A percentile compares a stretch with the other conserved stretches of the same genome.
Evolutionary conservation across 2,888 invertebrate species (phyloP).

Genomic region (Biston betularia): DNA sequence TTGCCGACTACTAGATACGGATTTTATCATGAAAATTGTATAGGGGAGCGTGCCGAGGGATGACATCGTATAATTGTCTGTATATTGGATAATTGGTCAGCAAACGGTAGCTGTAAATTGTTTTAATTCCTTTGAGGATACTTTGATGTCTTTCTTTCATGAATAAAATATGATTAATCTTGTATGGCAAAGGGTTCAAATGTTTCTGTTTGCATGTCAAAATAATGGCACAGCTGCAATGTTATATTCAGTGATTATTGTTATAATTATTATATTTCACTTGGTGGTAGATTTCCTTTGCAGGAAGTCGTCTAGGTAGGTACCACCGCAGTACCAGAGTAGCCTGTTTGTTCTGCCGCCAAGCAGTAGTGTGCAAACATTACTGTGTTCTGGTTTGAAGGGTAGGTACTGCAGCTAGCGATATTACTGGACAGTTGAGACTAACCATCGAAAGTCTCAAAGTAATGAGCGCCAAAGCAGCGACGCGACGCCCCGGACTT

Average conservation of each 20-base stretch:
- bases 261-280: too few relatives aligned
- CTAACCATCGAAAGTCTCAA: too few relatives aligned
- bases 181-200: slow-evolving; percentile 33
- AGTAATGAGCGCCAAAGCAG: too few relatives aligned
- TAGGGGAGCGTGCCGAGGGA: slow-evolving; percentile 67
- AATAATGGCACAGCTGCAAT: slow-evolving; percentile 6
- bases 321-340: too few relatives aligned
- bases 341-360: too few relatives aligned
- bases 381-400: too few relatives aligned
- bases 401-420: too few relatives aligned
- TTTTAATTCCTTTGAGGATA: slow-evolving; percentile 64
- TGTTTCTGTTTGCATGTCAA: slow-evolving; percentile 17
- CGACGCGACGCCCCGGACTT: too few relatives aligned
- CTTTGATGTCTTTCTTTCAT: slow-evolving; percentile 51
- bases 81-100: slow-evolving; percentile 79
- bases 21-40: slow-evolving; percentile 79
- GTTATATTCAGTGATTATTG: not conserved
- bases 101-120: slow-evolving; percentile 65
- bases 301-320: too few relatives aligned
- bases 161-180: slow-evolving; percentile 47
- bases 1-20: slow-evolving; percentile 74
- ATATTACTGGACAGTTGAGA: too few relatives aligned
- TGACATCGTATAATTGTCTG: slow-evolving; percentile 74
- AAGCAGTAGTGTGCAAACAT: too few relatives aligned
- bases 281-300: too few relatives aligned